These are phyloP conservation scores for Neodon shergylaensis DNA, from an alignment of 2,113 vertebrate species.

Conservation along the genomic window DNA sequence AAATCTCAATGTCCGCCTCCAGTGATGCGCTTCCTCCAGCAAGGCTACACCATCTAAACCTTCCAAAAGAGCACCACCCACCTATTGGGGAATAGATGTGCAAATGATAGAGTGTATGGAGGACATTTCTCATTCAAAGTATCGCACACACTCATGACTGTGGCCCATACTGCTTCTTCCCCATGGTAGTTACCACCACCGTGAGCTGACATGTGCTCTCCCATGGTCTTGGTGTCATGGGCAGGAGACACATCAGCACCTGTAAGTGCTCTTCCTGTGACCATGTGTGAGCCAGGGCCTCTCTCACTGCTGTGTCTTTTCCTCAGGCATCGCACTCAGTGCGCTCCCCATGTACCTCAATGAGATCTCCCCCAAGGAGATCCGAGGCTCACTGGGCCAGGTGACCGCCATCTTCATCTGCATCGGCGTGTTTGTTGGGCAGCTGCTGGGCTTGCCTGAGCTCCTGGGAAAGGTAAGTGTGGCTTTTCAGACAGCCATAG, in stretches of 20 bases:
- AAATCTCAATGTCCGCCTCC: background rate
- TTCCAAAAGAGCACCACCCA: background rate
- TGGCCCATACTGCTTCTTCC: background rate
- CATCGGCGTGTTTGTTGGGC: conserved; percentile 93
- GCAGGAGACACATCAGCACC: background rate
- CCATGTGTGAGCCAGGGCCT: fast-evolving
- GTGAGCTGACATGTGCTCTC: background rate
- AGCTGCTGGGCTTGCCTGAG: conserved; percentile 94
- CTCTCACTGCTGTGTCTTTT: conserved; percentile 4
- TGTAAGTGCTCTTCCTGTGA: background rate
- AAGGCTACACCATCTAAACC: background rate
- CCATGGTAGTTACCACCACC: fast-evolving
- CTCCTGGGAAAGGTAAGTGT: conserved; percentile 93
- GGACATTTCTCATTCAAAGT: background rate
- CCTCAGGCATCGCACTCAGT: conserved; percentile 92
- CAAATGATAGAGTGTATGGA: background rate
- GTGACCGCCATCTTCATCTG: conserved; percentile 96
- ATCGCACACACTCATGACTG: fast-evolving
- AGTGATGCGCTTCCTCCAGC: background rate
- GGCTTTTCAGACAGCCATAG: fast-evolving
- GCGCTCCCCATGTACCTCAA: conserved; percentile 96
- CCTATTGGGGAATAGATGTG: background rate
- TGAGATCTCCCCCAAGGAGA: conserved; percentile 94
- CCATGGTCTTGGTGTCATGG: background rate
- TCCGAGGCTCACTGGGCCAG: conserved; percentile 94